Evolutionary conservation across 2,888 invertebrate species (phyloP), one percentile per base, ranked within the genome.

Genomic region (Laspeyria flexula): DNA sequence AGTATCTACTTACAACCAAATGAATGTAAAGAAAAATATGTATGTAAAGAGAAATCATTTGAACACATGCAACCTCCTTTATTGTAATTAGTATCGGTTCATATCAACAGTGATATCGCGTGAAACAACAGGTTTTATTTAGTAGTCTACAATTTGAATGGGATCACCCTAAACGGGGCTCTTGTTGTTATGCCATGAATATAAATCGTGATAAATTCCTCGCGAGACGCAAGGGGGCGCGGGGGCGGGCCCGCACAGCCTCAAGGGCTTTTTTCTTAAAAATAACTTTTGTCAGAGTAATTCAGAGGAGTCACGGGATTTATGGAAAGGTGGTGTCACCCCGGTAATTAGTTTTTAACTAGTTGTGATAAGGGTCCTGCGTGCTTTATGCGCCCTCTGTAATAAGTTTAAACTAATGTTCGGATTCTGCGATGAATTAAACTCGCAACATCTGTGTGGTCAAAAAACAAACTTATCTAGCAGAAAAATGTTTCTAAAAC

Each of bases 151-250:
- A 85, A 84, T 88, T 86, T 85, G 81, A 86, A 85, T 83, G 80
- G 85, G 83, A 85, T 87, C 87, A 79, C 85, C 88, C 88, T 85
- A 86, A 89, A 89, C 85, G 83, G 75, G 81, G 83, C 83, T 88
- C 86, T 87, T 90, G 91, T 90, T 91, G 89, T 88, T 90, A 91
- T 90, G 85, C 90, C 86, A 92, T 92, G 92, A 92, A 92, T 92
- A 92, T 93, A 94, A 94, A 93, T 93, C 92, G 93, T 93, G 93
- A 93, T 93, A 93, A 93, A 93, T 93, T 93, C 92, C 90, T 85
- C 83, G 65, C 64, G 77, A 73, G 73, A 73, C 70, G 61, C 52
- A 62, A 72, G 73, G 72, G 75, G 73, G 38, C 38, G 71, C 70
- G 67, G 76, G 74, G 77, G 75, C 64, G 75, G 73, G 71, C 73